These are phyloP conservation scores for Acanthosepion esculentum DNA, from an alignment of 2,888 invertebrate species.

Conservation along the genomic window DNA sequence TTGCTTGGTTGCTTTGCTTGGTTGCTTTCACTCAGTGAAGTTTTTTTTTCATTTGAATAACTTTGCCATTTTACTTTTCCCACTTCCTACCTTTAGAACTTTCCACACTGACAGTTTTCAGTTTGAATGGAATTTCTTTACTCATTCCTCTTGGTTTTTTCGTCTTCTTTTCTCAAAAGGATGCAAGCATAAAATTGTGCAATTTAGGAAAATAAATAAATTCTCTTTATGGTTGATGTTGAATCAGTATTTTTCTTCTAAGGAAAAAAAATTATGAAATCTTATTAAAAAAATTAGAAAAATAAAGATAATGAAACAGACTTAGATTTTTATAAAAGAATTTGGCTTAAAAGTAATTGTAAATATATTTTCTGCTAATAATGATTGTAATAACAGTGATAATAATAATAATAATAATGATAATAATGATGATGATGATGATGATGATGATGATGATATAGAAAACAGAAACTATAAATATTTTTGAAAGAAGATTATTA, in stretches of 20 bases:
- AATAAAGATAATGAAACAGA: not conserved
- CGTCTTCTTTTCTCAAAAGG: not conserved
- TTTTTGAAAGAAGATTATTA: too few relatives aligned
- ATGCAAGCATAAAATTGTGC: not conserved
- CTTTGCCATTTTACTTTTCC: not conserved
- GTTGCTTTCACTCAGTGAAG: not conserved
- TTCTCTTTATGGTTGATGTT: not conserved
- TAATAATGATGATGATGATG: too few relatives aligned
- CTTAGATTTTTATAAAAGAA: not conserved
- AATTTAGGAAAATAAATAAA: slow-evolving; percentile 33
- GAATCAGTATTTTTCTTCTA: not conserved
- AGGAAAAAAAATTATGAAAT: not conserved
- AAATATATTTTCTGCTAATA: not conserved
- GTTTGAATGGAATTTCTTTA: not conserved
- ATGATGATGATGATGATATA: too few relatives aligned
- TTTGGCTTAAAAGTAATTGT: not conserved
- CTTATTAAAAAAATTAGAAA: not conserved
- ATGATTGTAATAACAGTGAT: too few relatives aligned
- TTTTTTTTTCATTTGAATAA: not conserved
- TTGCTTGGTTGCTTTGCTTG: slow-evolving; percentile 16
- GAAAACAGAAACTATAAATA: too few relatives aligned
- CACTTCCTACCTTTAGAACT: not conserved
- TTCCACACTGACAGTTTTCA: not conserved
- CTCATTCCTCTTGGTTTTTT: not conserved
- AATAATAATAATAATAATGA: too few relatives aligned